Evolutionary conservation across 2,888 invertebrate species (phyloP).

Genomic region (Xestia xanthographa): DNA sequence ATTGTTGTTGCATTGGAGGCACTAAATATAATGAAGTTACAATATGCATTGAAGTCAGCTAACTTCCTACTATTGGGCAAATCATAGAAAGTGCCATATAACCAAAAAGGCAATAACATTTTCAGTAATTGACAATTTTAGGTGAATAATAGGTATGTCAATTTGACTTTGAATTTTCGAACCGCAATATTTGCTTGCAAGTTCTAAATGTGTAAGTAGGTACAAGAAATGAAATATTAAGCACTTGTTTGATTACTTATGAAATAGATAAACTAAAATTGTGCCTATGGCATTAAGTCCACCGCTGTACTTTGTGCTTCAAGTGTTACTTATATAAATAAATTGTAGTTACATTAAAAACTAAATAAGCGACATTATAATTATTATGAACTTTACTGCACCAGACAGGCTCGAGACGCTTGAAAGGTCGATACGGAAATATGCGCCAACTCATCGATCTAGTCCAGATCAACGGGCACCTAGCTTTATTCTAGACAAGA

Average conservation of each 20-base stretch:
- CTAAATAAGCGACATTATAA: slow-evolving; percentile 18
- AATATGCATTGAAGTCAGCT: slow-evolving; percentile 29
- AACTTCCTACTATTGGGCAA: slow-evolving; percentile 6
- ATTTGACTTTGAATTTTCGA: not conserved
- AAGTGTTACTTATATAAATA: too few species aligned
- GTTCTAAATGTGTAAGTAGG: not conserved
- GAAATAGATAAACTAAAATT: not conserved
- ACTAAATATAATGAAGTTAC: slow-evolving; percentile 36
- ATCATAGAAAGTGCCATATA: not conserved
- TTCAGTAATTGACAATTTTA: not conserved
- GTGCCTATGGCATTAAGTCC: too few species aligned
- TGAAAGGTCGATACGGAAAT: slow-evolving; percentile 71
- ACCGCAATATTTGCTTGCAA: not conserved
- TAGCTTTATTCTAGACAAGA: slow-evolving; percentile 56
- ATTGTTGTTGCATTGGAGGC: slow-evolving; percentile 50
- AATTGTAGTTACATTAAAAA: slow-evolving; percentile 2
- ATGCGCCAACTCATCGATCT: slow-evolving; percentile 70
- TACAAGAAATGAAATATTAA: not conserved
- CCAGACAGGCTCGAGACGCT: slow-evolving; percentile 72
- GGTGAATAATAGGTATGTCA: not conserved
- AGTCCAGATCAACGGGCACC: slow-evolving; percentile 66
- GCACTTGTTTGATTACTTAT: not conserved
- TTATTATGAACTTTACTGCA: slow-evolving; percentile 52
- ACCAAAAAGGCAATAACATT: not conserved
- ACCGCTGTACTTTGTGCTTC: too few species aligned